Evolutionary conservation across 2,113 vertebrate species (phyloP).

Genomic region (Xiphophorus couchianus): DNA sequence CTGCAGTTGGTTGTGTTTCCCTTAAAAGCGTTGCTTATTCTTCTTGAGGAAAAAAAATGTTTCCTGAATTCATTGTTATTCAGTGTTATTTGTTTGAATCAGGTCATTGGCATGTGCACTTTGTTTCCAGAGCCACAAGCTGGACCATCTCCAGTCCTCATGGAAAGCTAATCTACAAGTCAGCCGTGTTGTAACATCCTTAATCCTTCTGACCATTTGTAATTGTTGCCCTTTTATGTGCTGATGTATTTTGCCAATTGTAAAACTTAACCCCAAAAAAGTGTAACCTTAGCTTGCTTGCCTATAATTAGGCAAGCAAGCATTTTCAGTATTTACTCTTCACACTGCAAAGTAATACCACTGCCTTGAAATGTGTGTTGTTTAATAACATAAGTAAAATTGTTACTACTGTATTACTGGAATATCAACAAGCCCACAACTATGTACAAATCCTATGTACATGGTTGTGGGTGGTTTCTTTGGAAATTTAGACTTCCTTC

Average conservation of each 20-base stretch:
- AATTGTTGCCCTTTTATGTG: background rate
- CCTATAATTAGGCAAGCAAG: no score
- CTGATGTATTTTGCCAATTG: no score
- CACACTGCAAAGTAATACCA: no score
- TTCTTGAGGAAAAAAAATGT: background rate
- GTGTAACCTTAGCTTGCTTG: no score
- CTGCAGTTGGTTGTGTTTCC: background rate
- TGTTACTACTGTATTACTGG: background rate
- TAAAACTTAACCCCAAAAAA: no score
- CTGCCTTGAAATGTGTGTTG: no score
- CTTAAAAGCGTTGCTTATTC: slow-evolving; percentile 1
- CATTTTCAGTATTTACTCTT: no score
- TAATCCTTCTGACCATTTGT: background rate
- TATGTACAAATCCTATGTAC: background rate
- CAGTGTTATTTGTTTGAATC: background rate
- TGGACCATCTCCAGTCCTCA: background rate
- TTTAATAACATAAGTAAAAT: background rate
- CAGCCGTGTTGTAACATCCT: background rate
- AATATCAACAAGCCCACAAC: background rate
- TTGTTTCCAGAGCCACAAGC: background rate
- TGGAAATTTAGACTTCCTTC: background rate
- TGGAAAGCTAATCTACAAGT: background rate
- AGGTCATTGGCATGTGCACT: background rate
- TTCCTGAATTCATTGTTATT: background rate
- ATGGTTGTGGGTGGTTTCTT: background rate